Percentiles rank a stretch among this genome's conserved stretches.
phyloP scores from a whole-genome alignment of 1,140 invertebrate species.

The Campoletis sonorensis region DNA sequence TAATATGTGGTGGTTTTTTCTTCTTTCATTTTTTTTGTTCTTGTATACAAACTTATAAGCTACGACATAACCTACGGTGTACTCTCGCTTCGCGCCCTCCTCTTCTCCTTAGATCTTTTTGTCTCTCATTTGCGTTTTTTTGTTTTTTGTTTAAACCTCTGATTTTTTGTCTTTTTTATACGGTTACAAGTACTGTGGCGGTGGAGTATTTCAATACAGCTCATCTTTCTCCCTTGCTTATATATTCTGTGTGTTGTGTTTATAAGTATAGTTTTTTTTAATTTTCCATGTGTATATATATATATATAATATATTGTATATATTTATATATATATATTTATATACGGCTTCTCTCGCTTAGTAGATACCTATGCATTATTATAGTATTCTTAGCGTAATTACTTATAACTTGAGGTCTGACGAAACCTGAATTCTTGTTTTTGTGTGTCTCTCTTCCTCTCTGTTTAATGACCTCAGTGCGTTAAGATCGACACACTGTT shows the following conservation, averaged over 20 bases:
- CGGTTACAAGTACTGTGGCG: conserved; percentile 72
- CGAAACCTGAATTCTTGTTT: conserved; percentile 73
- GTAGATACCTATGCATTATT: conserved; percentile 64
- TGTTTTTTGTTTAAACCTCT: conserved; percentile 5
- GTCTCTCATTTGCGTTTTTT: background rate
- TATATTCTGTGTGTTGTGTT: conserved; percentile 45
- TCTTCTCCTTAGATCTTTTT: conserved; percentile 21
- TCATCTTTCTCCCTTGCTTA: conserved; percentile 64
- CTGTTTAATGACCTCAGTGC: background rate
- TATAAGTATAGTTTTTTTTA: conserved; percentile 42
- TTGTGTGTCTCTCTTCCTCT: conserved; percentile 18
- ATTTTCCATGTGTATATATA: conserved; percentile 51
- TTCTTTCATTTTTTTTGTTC: conserved; percentile 33
- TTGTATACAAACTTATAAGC: conserved; percentile 76
- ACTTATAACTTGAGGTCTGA: conserved; percentile 71
- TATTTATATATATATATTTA: conserved; percentile 43
- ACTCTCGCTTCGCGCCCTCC: conserved; percentile 60
- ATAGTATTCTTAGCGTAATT: conserved; percentile 67
- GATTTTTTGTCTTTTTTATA: conserved; percentile 53
- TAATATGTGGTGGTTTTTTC: conserved; percentile 49
- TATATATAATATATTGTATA: background rate
- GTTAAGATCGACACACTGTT: background rate
- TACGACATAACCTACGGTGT: conserved; percentile 70
- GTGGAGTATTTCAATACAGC: conserved; percentile 74
- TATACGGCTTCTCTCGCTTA: conserved; percentile 55